A percentile compares a stretch with the other conserved stretches of the same genome.
These are phyloP conservation scores for Lepidurus couesii DNA, from an alignment of 1,140 invertebrate genomes.

Conservation along the genomic window DNA sequence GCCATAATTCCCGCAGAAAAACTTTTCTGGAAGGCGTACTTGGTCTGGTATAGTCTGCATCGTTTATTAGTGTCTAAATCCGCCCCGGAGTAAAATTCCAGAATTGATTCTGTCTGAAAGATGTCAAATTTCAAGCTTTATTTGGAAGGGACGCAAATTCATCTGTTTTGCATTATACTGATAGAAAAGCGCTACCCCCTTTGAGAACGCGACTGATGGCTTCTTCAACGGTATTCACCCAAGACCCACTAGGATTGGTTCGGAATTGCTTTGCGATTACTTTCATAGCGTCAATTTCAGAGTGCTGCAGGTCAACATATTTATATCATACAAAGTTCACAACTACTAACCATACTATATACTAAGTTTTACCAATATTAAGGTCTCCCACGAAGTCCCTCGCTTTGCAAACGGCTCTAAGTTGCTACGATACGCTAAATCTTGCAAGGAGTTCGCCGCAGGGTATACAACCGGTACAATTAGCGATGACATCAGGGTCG, in stretches of 20 bases:
- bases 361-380: background rate
- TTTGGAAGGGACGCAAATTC: too few relatives aligned
- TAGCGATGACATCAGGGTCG: constrained; percentile 27
- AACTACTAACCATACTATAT: background rate
- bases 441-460: background rate
- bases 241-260: background rate
- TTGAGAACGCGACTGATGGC: background rate
- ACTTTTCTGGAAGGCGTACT: background rate
- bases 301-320: background rate
- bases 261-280: background rate
- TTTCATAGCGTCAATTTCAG: background rate
- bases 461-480: constrained; percentile 26
- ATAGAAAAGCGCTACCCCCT: background rate
- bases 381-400: background rate
- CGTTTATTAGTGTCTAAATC: background rate
- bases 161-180: background rate
- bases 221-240: background rate
- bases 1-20: background rate
- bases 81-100: background rate
- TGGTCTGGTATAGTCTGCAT: background rate
- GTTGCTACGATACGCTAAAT: background rate
- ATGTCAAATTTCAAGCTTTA: background rate
- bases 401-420: background rate
- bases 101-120: background rate
- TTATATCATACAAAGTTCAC: background rate